Evolutionary conservation across 1,140 invertebrate species (phyloP).

Genomic region (Lepidurus apus): DNA sequence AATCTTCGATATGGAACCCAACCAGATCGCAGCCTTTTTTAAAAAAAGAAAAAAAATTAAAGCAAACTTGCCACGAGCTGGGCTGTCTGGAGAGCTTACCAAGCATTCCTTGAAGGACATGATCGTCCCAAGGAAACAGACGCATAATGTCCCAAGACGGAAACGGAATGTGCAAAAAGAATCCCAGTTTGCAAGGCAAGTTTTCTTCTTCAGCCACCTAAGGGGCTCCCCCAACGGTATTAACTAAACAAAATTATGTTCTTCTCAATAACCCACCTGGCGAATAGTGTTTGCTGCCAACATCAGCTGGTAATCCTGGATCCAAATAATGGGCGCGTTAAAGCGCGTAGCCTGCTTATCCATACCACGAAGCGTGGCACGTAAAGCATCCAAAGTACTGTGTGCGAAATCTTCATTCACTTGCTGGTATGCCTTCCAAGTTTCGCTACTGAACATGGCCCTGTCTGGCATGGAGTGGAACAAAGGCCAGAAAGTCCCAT

Average conservation of each 20-base stretch:
- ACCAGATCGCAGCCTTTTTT: slow-evolving; percentile 46
- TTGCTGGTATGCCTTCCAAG: slow-evolving; percentile 44
- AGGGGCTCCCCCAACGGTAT: not conserved
- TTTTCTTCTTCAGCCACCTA: slow-evolving; percentile 44
- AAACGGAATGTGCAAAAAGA: slow-evolving; percentile 50
- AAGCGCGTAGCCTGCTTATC: slow-evolving; percentile 39
- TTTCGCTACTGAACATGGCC: slow-evolving; percentile 43
- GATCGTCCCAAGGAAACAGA: slow-evolving; percentile 48
- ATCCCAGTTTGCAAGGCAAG: slow-evolving; percentile 45
- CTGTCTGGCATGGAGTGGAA: slow-evolving; percentile 48
- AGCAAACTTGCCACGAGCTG: not conserved
- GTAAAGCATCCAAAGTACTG: slow-evolving; percentile 42
- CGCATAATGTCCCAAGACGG: slow-evolving; percentile 48
- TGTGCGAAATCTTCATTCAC: slow-evolving; percentile 46
- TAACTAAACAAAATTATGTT: not conserved
- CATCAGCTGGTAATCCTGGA: slow-evolving; percentile 50
- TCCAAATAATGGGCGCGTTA: slow-evolving; percentile 47
- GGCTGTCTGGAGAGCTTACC: slow-evolving; percentile 36
- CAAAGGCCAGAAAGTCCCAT: slow-evolving; percentile 47
- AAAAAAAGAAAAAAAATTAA: slow-evolving; percentile 29
- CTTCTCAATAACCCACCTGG: slow-evolving; percentile 36
- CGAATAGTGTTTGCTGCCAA: slow-evolving; percentile 45
- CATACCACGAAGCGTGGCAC: slow-evolving; percentile 39
- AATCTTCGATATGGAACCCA: slow-evolving; percentile 49
- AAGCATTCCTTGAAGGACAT: slow-evolving; percentile 47